Conservation (phyloP, 2,888 invertebrate species). For the Phyllotreta cruciferae region DNA sequence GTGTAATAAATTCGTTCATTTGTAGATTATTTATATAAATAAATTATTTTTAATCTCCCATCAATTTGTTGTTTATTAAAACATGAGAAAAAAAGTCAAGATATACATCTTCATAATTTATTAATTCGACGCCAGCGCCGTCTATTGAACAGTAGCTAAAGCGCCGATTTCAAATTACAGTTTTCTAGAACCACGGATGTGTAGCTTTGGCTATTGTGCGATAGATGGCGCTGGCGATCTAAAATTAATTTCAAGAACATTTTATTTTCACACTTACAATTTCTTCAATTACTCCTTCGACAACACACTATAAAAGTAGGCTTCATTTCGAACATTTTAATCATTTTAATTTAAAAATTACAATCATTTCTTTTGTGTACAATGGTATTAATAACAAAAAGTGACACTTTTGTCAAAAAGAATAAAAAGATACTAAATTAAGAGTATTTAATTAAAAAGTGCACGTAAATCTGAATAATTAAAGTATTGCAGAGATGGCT, state of each 20-base stretch:
- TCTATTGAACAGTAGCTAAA: no score
- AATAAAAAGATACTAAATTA: not conserved
- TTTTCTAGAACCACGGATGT: no score
- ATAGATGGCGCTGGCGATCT: not conserved
- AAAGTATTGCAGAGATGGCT: no score
- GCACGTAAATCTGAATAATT: no score
- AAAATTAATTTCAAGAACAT: not conserved
- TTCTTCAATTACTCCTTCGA: not conserved
- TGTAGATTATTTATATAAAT: conserved; percentile 59
- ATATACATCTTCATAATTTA: no score
- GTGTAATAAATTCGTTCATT: conserved; percentile 46
- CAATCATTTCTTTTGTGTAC: conserved; percentile 26
- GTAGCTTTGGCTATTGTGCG: no score
- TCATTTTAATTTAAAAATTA: conserved; percentile 44
- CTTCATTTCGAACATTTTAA: conserved; percentile 36
- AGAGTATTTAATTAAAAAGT: no score
- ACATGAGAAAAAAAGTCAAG: no score
- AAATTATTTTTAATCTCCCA: conserved; percentile 49
- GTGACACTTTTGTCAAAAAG: conserved; percentile 42
- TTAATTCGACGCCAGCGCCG: no score
- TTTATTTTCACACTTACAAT: not conserved
- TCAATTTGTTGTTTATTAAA: conserved; percentile 43
- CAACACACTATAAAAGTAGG: conserved; percentile 26
- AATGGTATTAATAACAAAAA: conserved; percentile 46
- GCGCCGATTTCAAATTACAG: no score